These are phyloP conservation scores for Thinocorus orbignyianus DNA, from an alignment of 2,113 vertebrate species.

Conservation along the genomic window DNA sequence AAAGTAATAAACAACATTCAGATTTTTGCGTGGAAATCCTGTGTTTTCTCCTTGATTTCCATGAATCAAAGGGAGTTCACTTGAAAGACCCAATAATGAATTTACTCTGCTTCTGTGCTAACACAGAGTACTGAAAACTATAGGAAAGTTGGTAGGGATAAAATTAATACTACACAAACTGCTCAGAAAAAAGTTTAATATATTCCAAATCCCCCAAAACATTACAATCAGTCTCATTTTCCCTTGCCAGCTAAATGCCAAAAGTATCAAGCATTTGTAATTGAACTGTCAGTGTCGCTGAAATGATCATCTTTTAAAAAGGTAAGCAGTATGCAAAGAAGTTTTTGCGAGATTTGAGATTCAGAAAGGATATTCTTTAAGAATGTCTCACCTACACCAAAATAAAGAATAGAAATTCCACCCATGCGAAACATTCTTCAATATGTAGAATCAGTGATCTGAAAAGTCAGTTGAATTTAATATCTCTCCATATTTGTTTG, in stretches of 20 bases:
- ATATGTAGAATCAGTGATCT: background rate
- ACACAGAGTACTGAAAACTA: background rate
- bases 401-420: background rate
- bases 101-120: background rate
- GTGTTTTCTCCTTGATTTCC: background rate
- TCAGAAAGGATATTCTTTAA: background rate
- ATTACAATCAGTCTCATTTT: background rate
- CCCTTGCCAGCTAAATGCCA: background rate
- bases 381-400: background rate
- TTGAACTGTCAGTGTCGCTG: background rate
- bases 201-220: background rate
- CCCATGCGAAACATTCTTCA: background rate
- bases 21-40: background rate
- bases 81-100: background rate
- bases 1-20: background rate
- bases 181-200: background rate
- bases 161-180: background rate
- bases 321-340: background rate
- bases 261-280: background rate
- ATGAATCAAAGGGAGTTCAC: background rate
- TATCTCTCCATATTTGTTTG: background rate
- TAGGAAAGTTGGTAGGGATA: background rate
- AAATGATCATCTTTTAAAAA: conserved; percentile 17
- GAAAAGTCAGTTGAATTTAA: background rate
- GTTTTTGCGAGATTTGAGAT: background rate